Conservation (phyloP, 2,888 invertebrate genomes). For the Sturmia bella region DNA sequence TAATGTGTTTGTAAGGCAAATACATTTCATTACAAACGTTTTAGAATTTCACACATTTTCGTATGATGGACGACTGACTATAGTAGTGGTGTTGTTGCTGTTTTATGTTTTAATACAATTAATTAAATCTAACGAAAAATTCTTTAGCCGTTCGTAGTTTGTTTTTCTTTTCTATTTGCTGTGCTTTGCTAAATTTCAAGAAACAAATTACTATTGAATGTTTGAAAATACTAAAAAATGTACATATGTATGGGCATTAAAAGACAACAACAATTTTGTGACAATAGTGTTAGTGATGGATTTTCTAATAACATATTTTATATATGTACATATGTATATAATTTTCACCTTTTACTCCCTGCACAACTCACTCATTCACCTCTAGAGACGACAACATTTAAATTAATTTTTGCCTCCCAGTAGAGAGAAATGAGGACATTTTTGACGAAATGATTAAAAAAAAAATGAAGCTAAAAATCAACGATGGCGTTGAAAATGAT, state of each 20-base stretch:
- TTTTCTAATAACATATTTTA: conserved; percentile 36
- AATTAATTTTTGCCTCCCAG: conserved; percentile 25
- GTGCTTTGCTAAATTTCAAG: conserved; percentile 25
- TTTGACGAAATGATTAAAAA: conserved; percentile 55
- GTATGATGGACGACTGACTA: neutral
- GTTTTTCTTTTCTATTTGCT: conserved; percentile 30
- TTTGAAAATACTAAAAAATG: conserved; percentile 19
- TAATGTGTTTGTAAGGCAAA: conserved; percentile 69
- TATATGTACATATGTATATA: neutral
- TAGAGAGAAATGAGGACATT: conserved; percentile 52
- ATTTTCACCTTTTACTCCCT: neutral
- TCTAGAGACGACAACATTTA: conserved; percentile 1
- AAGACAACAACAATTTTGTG: conserved; percentile 6
- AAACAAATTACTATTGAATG: conserved; percentile 33
- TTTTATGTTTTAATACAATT: conserved; percentile 49
- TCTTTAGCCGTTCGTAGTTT: conserved; percentile 49
- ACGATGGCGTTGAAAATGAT: conserved; percentile 26
- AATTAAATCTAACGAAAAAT: conserved; percentile 44
- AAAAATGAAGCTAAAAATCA: conserved; percentile 54
- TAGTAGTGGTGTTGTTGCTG: conserved; percentile 12
- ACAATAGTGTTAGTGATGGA: conserved; percentile 48
- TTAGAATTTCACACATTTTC: conserved; percentile 69
- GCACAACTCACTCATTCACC: conserved; percentile 17
- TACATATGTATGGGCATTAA: too few species aligned
- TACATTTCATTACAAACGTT: conserved; percentile 70